These are phyloP conservation scores for Xenopus laevis DNA, from an alignment of 2,113 vertebrate genomes.

Conservation along the genomic window DNA sequence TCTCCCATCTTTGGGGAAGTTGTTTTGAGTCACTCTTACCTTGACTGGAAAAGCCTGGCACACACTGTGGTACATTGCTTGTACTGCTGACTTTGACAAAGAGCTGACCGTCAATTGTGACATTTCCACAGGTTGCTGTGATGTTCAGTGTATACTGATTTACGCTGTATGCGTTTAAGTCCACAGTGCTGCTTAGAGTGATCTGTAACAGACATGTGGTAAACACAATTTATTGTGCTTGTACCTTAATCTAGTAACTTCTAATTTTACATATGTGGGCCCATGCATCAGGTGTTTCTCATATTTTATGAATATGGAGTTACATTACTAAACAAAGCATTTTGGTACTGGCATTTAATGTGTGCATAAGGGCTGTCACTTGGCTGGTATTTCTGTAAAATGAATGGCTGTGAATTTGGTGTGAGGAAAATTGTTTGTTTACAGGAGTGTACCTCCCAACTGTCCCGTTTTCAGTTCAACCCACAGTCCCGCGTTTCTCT, in stretches of 20 bases:
- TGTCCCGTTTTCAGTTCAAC: no score
- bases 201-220: constrained; percentile 49
- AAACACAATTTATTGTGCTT: no score
- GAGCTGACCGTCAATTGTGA: constrained; percentile 8
- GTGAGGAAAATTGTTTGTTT: no score
- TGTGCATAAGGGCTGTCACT: no score
- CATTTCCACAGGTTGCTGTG: constrained; percentile 36
- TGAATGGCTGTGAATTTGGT: no score
- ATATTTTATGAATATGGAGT: no score
- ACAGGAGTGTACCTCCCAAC: no score
- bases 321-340: no score
- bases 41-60: constrained; percentile 46
- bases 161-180: constrained; percentile 52
- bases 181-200: constrained; percentile 52
- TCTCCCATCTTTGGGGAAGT: neutral
- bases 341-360: no score
- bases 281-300: neutral
- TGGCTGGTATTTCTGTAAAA: no score
- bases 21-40: constrained; percentile 48
- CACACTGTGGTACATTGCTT: constrained; percentile 40
- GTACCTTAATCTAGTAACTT: no score
- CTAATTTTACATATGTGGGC: neutral
- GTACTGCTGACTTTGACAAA: constrained; percentile 48
- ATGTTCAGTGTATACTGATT: constrained; percentile 59
- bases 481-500: no score